Percentiles rank a stretch among this genome's conserved stretches.
These are phyloP conservation scores for Tichodroma muraria DNA, from an alignment of 2,113 vertebrate genomes.

Conservation along the genomic window DNA sequence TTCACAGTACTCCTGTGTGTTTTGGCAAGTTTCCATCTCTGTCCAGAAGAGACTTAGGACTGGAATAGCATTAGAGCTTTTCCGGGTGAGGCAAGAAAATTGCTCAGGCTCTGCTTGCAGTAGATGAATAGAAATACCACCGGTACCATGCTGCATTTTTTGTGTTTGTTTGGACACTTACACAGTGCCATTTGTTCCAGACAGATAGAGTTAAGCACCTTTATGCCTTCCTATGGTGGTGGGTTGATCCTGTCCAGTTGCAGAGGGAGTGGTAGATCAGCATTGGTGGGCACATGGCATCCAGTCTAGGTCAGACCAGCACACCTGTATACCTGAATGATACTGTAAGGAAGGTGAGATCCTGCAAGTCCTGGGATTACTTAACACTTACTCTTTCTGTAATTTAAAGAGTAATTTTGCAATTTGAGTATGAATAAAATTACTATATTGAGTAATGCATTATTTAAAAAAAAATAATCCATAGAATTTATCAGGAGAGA, in stretches of 20 bases:
- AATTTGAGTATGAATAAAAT: neutral
- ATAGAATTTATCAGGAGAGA: neutral
- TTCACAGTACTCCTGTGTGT: neutral
- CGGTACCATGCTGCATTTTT: neutral
- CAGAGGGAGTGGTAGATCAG: neutral
- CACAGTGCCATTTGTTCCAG: neutral
- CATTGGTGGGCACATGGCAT: neutral
- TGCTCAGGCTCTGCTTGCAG: neutral
- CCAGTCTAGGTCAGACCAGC: neutral
- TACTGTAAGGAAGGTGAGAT: neutral
- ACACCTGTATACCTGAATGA: neutral
- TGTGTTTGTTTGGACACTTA: neutral
- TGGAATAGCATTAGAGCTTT: neutral
- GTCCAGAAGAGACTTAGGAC: neutral
- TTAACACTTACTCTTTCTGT: neutral
- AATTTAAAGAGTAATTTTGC: neutral
- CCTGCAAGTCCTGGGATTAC: neutral
- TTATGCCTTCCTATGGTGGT: neutral
- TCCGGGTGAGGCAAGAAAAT: neutral
- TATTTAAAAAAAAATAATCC: neutral
- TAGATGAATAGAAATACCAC: neutral
- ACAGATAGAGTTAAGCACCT: neutral
- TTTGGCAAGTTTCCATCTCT: slow-evolving; percentile 23
- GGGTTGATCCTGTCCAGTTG: neutral
- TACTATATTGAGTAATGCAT: neutral